Percentiles rank a stretch among this genome's conserved stretches.
phyloP scores from a whole-genome alignment of 2,888 invertebrate species.

The Tyria jacobaeae region DNA sequence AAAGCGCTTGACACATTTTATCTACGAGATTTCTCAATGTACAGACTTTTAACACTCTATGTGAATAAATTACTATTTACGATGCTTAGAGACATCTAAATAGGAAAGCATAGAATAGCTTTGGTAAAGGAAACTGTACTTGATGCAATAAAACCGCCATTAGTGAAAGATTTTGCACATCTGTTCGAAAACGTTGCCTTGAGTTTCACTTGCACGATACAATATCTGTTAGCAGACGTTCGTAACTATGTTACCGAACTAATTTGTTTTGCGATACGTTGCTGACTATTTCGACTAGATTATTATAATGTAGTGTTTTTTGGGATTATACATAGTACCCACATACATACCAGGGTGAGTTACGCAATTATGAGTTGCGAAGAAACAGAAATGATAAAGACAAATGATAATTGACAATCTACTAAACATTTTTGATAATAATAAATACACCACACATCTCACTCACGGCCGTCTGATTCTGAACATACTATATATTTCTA shows the following conservation, averaged over 20 bases:
- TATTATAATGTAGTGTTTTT: too few relatives aligned
- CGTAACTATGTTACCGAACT: background rate
- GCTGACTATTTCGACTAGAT: too few relatives aligned
- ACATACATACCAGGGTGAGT: too few relatives aligned
- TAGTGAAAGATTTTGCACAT: constrained; percentile 2
- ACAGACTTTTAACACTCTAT: constrained; percentile 8
- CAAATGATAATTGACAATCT: too few relatives aligned
- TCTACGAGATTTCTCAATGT: constrained; percentile 24
- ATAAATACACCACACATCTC: too few relatives aligned
- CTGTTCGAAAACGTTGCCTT: constrained; percentile 6
- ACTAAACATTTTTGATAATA: too few relatives aligned
- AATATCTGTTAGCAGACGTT: constrained; percentile 1
- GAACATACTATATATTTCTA: too few relatives aligned
- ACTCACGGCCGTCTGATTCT: too few relatives aligned
- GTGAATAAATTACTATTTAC: constrained; percentile 7
- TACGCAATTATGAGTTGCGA: too few relatives aligned
- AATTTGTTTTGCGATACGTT: background rate
- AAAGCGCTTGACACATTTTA: constrained; percentile 42
- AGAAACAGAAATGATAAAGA: too few relatives aligned
- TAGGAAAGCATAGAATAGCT: background rate
- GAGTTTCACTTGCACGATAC: background rate
- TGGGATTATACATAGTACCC: too few relatives aligned
- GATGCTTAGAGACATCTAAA: background rate
- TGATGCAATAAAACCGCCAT: background rate
- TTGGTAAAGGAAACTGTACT: constrained; percentile 1